Evolutionary conservation across 2,113 vertebrate species (phyloP).

Genomic region (Choloepus hoffmanni): DNA sequence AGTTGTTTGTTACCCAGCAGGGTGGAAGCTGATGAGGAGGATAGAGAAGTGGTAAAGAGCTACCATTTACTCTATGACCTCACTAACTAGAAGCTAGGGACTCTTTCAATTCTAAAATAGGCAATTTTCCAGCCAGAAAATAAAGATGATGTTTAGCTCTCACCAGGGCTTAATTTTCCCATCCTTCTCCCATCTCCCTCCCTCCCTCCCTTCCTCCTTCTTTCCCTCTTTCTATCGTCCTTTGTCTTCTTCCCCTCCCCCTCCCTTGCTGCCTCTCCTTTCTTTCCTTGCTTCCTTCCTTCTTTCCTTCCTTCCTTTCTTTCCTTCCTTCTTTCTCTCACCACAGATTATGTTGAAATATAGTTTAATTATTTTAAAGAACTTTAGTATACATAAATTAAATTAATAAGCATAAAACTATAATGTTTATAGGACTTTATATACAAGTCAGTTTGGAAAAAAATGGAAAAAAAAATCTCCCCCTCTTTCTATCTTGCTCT

Average conservation of each 20-base stretch:
- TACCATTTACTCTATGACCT: background rate
- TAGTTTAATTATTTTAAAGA: background rate
- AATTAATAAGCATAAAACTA: background rate
- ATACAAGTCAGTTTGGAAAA: background rate
- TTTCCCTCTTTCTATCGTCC: background rate
- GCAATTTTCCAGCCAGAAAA: conserved; percentile 17
- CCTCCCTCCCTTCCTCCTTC: too few relatives aligned
- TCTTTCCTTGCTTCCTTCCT: too few relatives aligned
- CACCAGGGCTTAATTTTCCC: background rate
- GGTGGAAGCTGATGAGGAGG: background rate
- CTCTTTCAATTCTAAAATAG: background rate
- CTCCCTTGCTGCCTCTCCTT: too few relatives aligned
- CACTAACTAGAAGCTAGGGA: background rate
- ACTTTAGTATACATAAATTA: background rate
- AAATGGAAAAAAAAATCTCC: background rate
- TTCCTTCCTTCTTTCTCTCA: background rate
- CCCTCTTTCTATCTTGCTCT: background rate
- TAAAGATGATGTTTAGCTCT: background rate
- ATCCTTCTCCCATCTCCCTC: accelerated
- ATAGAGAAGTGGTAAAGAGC: background rate
- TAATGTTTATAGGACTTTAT: background rate
- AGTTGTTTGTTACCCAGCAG: background rate
- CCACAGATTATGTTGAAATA: background rate
- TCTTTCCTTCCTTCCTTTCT: accelerated
- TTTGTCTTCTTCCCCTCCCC: background rate